Percentiles rank a stretch among this genome's conserved stretches.
Conservation (phyloP, 2,888 invertebrate species). For the Drosophila melanocephala region DNA sequence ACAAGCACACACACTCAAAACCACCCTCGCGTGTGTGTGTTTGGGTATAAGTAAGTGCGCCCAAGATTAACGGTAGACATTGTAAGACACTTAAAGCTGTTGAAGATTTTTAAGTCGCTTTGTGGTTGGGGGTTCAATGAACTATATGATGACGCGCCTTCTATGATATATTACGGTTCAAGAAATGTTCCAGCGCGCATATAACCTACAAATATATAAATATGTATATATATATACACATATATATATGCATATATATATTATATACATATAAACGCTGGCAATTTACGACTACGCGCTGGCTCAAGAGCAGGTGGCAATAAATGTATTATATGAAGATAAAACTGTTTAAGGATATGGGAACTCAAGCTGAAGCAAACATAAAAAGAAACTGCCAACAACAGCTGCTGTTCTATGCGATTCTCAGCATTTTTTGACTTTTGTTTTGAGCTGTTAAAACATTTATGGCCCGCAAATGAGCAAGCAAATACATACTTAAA, state of each 20-base stretch:
- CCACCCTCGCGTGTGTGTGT: slow-evolving; percentile 12
- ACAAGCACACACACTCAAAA: neutral
- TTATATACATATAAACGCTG: slow-evolving; percentile 11
- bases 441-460: slow-evolving; percentile 19
- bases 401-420: slow-evolving; percentile 31
- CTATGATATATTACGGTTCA: slow-evolving; percentile 66
- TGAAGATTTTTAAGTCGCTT: slow-evolving; percentile 73
- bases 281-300: slow-evolving; percentile 51
- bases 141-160: slow-evolving; percentile 73
- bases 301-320: slow-evolving; percentile 62
- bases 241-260: neutral
- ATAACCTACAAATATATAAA: slow-evolving; percentile 30
- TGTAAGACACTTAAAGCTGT: slow-evolving; percentile 80
- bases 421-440: slow-evolving; percentile 13
- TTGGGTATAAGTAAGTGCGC: slow-evolving; percentile 53
- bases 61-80: slow-evolving; percentile 80
- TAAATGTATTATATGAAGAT: slow-evolving; percentile 74
- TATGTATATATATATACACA: neutral
- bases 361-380: slow-evolving; percentile 21
- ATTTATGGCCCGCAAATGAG: slow-evolving; percentile 23
- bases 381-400: slow-evolving; percentile 30
- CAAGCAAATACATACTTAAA: slow-evolving; percentile 18
- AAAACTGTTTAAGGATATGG: slow-evolving; percentile 72
- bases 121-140: slow-evolving; percentile 76
- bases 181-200: slow-evolving; percentile 31